Base-by-base conservation (phyloP, 30 jellyfish, hydroid and myxozoan genomes). In the Cassiopea xamachana region DNA sequence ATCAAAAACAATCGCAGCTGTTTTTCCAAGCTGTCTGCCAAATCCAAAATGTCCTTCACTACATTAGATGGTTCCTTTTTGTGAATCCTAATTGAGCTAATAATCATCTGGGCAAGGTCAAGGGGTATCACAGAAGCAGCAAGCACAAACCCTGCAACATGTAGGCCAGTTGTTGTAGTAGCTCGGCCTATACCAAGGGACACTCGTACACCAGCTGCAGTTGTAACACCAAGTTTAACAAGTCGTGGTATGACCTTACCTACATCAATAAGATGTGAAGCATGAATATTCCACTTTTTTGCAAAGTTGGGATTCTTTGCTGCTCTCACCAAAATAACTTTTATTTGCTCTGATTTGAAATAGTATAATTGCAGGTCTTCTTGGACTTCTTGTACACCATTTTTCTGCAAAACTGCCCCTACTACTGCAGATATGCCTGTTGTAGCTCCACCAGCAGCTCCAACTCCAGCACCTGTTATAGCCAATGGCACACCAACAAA, bases 401-500 rank as follows among this genome's bases (percentile, higher is more conserved):
- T 17, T 59, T 88, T 88, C 64, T 79, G 80, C 64, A 72, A 60
- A 48, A 79, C 44, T 1, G 46, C 61, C 60, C 79, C 95, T 12
- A 59, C 95, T 1, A 55, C 81, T 82, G 79, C 73, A 8, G 87
- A 46, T 43, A 43, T 72, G 1, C 91, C 95, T 17, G 87, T 79
- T 1, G 72, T 46, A 76, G 50, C 43, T 1, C 95, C 95, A 3
- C 91, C 90, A 4, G 87, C 95, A 64, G 76, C 87, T 8, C 87
- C 95, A 7, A 87, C 2, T 12, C 89, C 68, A 61, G 73, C 60
- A 18, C 95, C 95, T 27, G 83, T 73, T 2, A 51, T n/a, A 64
- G 86, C 95, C 61, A 88, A 14, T 9, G 95, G 91, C 80, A 88
- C 91, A 44, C 95, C 95, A 1, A 55, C 91, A 50, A 80, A 5